Evolutionary conservation across 92 coral and sea anemone genomes (phyloP), one percentile per base, ranked within the genome.

Genomic region (Zoanthus sociatus): DNA sequence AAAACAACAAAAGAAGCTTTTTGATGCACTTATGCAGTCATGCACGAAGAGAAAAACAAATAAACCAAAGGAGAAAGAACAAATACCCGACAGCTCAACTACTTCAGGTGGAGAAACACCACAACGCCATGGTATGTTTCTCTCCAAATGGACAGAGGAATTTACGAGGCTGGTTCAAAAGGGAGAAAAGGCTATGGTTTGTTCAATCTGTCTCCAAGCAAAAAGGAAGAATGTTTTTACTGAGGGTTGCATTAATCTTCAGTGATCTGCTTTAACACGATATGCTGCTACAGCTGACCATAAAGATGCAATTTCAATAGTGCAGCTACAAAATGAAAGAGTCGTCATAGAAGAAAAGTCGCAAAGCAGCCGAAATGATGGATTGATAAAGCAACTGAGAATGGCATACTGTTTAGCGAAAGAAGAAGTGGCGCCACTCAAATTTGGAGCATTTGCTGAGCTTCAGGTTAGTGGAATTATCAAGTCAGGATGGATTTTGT

Each of bases 171-270:
- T 55, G 83, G 69, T 55, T 77, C 47, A 77, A 77, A 77, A 56
- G 70, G 83, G 68, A 77, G 83, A 56, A 77, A 77, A 16, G 17
- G 51, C 83, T 20, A 77, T 77, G 83, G 48, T 56, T 60, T 77
- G 69, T 77, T 26, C 51, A 30, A 77, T 77, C 26, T 54, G 83
- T 77, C 55, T 54, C 45, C 45, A 32, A 77, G 89, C 76, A 44
- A 60, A 77, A 76, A 76, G 79, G 70, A 61, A 86, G 84, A 86
- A 86, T 69, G 84, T 2, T 82, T 87, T 87, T 71, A 67, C 90
- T 71, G 71, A 78, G 48, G 78, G 85, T 76, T 87, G 84, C 67
- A 87, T 55, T 45, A 66, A 87, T 42, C 55, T 72, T 72, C 77
- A 72, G 53, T 30, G 53, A 72, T 72, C 30, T 72, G 77, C 88